Base-by-base conservation (phyloP, 1,140 invertebrate genomes). In the Leptinotarsa undecemlineata region DNA sequence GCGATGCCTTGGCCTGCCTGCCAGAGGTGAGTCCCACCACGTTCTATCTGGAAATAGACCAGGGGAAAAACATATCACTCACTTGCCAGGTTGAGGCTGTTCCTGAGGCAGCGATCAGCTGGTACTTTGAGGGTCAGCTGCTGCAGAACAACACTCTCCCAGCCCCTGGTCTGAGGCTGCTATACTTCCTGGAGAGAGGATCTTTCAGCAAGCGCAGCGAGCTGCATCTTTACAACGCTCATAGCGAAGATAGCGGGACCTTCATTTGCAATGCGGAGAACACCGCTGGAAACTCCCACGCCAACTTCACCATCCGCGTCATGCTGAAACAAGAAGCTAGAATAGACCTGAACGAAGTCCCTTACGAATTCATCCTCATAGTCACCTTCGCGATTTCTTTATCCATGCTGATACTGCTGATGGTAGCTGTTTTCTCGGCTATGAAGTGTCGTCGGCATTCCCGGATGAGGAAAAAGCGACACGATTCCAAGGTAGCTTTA, bases 191-290 rank as follows among this genome's bases (percentile, higher is more conserved):
- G 3, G 91, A 92, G 81, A 90, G 90, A 81, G 90, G 89, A 17
- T 86, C 86, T 4, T 88, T 89, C 69, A 90, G 92, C 80, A 92
- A 93, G 82, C 88, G 88, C 74, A 92, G 91, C 79, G 92, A 92
- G 84, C 86, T 94, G 61, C 90, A 91, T 79, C 92, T 94, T 78
- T 91, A 90, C 74, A 92, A 93, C 81, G 88, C 91, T 21, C 91
- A 90, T 21, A 86, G 86, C 51, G 91, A 91, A 77, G 91, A 93
- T 74, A 94, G 94, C 78, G 94, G 94, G 5, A 93, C 91, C 13
- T 96, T 94, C 81, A 89, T 90, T 1, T 96, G 94, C 82, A 84
- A 91, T 1, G 94, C 94, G 0, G 92, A 94, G 79, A 96, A 96
- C 81, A 88, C 91, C 5, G 95, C 94, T 0, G 95, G 95, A 17